Evolutionary conservation across 2,113 vertebrate species (phyloP).

Genomic region (Crotophaga sulcirostris): DNA sequence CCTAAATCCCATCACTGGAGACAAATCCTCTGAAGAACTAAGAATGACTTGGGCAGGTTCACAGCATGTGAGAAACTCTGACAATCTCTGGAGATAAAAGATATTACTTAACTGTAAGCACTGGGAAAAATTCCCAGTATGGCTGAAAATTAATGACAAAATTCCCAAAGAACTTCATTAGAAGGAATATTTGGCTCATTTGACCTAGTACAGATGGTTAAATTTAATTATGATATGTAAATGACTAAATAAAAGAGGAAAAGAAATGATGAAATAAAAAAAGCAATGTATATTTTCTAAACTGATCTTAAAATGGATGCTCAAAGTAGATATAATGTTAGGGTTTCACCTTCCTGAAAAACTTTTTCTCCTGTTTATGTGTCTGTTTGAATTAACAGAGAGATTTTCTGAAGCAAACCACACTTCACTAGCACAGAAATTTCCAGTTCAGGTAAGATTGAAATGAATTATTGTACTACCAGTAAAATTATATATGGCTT

Average conservation of each 20-base stretch:
- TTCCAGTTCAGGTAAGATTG: background rate
- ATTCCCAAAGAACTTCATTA: conserved; percentile 8
- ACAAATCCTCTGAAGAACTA: background rate
- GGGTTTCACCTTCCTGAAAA: background rate
- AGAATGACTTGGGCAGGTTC: background rate
- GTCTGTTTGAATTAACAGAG: background rate
- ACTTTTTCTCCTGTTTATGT: background rate
- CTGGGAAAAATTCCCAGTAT: background rate
- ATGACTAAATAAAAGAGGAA: background rate
- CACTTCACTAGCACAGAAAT: background rate
- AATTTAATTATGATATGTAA: conserved; percentile 10
- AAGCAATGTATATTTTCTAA: background rate
- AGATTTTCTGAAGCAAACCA: background rate
- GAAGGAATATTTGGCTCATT: background rate
- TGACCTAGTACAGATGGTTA: background rate
- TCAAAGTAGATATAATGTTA: background rate
- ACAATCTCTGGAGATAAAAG: conserved; percentile 4
- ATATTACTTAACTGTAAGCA: background rate
- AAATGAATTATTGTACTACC: accelerated
- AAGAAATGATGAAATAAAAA: background rate
- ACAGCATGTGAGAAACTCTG: background rate
- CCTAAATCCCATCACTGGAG: background rate
- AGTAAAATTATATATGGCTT: background rate
- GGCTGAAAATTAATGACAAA: conserved; percentile 18
- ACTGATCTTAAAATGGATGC: background rate